Conservation (phyloP, 2,888 invertebrate genomes). For the Drosophila dives region DNA sequence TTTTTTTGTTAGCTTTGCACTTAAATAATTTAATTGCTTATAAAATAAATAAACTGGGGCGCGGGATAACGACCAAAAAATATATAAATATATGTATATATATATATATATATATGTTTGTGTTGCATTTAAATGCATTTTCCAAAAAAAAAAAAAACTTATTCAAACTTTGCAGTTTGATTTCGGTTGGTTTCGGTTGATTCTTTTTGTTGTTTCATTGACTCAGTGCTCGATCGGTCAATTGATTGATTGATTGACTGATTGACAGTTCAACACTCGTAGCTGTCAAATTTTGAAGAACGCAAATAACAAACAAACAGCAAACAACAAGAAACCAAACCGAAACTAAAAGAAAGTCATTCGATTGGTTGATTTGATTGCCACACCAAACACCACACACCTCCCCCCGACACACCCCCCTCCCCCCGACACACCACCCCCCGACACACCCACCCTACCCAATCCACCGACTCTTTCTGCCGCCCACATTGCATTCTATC, state of each 20-base stretch:
- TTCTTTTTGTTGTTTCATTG: conserved; percentile 47
- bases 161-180: conserved; percentile 12
- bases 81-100: neutral
- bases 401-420: neutral
- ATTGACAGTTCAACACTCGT: conserved; percentile 84
- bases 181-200: neutral
- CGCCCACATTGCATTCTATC: conserved; percentile 7
- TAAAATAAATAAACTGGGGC: conserved; percentile 73
- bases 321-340: neutral
- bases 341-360: conserved; percentile 6
- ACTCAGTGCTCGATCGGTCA: conserved; percentile 41
- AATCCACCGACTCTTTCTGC: neutral
- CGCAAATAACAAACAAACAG: conserved; percentile 11
- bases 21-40: conserved; percentile 79
- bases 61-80: conserved; percentile 26
- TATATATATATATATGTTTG: conserved; percentile 7
- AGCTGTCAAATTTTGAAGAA: conserved; percentile 78
- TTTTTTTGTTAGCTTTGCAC: conserved; percentile 74
- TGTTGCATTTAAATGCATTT: conserved; percentile 30
- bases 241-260: conserved; percentile 63
- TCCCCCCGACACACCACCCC: no score
- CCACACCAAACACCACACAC: neutral
- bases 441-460: neutral
- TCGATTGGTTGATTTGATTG: neutral
- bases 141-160: conserved; percentile 4